phyloP scores from a whole-genome alignment of 2,113 vertebrate genomes.

The Caranx ignobilis region DNA sequence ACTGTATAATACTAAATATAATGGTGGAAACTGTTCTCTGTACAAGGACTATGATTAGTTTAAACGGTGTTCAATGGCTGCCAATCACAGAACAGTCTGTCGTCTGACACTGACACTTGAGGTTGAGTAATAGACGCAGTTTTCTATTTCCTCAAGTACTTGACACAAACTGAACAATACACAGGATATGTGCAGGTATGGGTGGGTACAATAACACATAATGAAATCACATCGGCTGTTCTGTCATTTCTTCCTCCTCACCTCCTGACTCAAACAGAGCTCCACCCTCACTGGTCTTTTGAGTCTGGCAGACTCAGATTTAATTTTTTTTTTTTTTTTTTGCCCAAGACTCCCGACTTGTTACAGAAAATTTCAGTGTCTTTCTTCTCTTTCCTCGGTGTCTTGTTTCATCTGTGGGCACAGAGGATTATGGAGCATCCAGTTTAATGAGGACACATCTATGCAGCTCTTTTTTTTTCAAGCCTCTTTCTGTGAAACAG shows the following conservation, averaged over 20 bases:
- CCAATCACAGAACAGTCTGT: no score
- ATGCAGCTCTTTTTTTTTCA: neutral
- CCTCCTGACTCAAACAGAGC: constrained; percentile 4
- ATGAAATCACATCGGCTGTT: neutral
- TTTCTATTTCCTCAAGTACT: no score
- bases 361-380: constrained; percentile 12
- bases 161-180: no score
- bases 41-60: neutral
- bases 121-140: neutral
- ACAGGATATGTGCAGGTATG: no score
- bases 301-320: constrained; percentile 22
- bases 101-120: neutral
- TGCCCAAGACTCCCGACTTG: neutral
- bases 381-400: neutral
- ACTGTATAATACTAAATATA: no score
- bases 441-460: constrained; percentile 15
- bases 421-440: neutral
- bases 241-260: neutral
- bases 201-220: neutral
- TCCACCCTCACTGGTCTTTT: neutral
- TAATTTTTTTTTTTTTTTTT: neutral
- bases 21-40: neutral
- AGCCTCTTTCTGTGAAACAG: neutral
- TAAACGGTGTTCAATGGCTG: no score
- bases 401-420: constrained; percentile 15